phyloP scores from a whole-genome alignment of 1,140 invertebrate species.

The Lepidurus packardi region DNA sequence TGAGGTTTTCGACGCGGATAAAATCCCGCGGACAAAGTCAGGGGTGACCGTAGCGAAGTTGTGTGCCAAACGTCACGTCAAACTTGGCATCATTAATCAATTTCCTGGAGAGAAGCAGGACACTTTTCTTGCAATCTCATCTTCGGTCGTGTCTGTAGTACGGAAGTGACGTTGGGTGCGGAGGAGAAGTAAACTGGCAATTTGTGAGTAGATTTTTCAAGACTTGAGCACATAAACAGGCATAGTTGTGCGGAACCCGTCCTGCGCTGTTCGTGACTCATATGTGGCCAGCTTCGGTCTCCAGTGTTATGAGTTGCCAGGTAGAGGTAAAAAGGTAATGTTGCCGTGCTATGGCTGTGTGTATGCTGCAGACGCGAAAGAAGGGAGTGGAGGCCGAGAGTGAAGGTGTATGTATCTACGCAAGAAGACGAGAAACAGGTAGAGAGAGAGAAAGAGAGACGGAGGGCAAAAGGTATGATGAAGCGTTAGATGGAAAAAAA shows the following conservation, averaged over 20 bases:
- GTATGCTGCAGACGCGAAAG: background rate
- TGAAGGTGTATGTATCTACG: conserved; percentile 4
- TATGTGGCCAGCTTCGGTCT: background rate
- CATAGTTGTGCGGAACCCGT: background rate
- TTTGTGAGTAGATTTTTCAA: background rate
- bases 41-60: too few relatives aligned
- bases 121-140: background rate
- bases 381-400: conserved; percentile 19
- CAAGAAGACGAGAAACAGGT: conserved; percentile 6
- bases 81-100: too few relatives aligned
- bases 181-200: background rate
- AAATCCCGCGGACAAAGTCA: too few relatives aligned
- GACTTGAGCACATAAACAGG: background rate
- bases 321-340: background rate
- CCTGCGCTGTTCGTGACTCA: background rate
- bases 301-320: background rate
- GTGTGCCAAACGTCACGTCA: too few relatives aligned
- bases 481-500: conserved; percentile 8
- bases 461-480: conserved; percentile 5
- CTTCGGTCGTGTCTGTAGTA: background rate
- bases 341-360: background rate
- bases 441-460: conserved; percentile 18
- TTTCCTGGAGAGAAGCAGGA: background rate
- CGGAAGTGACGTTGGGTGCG: background rate
- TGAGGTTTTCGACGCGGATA: too few relatives aligned